Evolutionary conservation across 2,797 vertebrate species (phyloP).

Genomic region (Gymnothorax javanicus): DNA sequence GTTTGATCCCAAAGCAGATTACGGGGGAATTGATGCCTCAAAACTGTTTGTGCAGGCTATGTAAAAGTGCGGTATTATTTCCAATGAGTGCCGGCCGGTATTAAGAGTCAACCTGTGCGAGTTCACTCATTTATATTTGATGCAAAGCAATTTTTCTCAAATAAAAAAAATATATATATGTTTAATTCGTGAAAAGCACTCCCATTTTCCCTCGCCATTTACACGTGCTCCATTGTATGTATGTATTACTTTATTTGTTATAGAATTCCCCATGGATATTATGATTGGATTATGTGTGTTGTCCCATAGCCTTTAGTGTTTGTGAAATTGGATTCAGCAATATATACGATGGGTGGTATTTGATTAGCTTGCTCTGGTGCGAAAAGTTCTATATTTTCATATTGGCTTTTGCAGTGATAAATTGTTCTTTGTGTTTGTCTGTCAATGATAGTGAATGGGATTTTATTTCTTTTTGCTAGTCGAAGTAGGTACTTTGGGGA

Average conservation of each 20-base stretch:
- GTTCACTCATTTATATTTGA: constrained; percentile 34
- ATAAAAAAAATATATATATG: constrained; percentile 20
- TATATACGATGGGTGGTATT: not conserved
- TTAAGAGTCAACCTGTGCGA: constrained; percentile 31
- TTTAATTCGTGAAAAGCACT: not conserved
- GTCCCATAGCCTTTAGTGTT: constrained; percentile 1
- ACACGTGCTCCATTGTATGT: not conserved
- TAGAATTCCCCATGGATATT: not conserved
- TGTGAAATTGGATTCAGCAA: constrained; percentile 25
- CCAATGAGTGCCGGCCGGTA: constrained; percentile 12
- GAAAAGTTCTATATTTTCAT: not conserved
- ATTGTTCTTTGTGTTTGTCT: constrained; percentile 6
- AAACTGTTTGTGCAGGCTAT: constrained; percentile 19
- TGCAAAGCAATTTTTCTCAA: constrained; percentile 34
- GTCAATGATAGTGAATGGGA: not conserved
- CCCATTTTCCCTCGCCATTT: not conserved
- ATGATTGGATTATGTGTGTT: constrained; percentile 25
- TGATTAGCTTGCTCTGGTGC: constrained; percentile 25
- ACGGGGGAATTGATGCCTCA: constrained; percentile 47
- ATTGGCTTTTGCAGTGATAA: not conserved
- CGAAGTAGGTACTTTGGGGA: not conserved
- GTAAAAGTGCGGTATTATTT: constrained; percentile 33
- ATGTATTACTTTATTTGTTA: constrained; percentile 26
- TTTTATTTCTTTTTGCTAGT: not conserved
- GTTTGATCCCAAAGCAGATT: constrained; percentile 51